These are phyloP conservation scores for Nyctereutes procyonoides DNA, from an alignment of 2,113 vertebrate genomes.

Conservation along the genomic window DNA sequence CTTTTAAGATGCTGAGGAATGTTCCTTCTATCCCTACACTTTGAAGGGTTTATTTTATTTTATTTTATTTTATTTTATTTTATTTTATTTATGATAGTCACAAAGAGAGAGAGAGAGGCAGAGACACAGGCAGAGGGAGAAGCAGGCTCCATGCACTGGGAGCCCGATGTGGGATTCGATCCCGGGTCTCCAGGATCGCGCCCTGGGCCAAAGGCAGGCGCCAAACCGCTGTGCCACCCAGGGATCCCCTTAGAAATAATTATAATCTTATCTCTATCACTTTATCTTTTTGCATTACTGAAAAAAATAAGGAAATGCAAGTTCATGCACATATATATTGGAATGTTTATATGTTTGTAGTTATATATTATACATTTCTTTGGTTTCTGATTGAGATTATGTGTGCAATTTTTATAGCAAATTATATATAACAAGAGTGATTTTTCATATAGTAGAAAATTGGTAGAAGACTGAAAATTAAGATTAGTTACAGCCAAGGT, in stretches of 20 bases:
- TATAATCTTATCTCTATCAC: not conserved
- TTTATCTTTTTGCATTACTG: not conserved
- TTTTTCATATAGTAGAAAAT: slow-evolving; percentile 42
- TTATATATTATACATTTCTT: not conserved
- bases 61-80: too few species aligned
- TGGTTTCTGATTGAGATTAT: not conserved
- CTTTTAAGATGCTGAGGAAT: too few species aligned
- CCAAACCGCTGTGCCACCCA: too few species aligned
- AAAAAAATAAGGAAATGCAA: not conserved
- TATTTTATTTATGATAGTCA: too few species aligned
- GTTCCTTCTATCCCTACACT: too few species aligned
- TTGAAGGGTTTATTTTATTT: too few species aligned
- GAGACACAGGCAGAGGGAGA: too few species aligned
- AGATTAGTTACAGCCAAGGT: not conserved
- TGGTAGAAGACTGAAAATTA: not conserved
- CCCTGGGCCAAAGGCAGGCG: too few species aligned
- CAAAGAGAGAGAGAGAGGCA: too few species aligned
- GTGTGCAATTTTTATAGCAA: slow-evolving; percentile 12
- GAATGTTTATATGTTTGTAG: not conserved
- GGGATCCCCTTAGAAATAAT: not conserved
- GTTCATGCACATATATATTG: not conserved
- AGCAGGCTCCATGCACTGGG: too few species aligned
- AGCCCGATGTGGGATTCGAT: too few species aligned
- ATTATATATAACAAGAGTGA: not conserved
- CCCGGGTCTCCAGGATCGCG: too few species aligned